phyloP scores from a whole-genome alignment of 2,888 invertebrate species.

The Euzetes globulus region DNA sequence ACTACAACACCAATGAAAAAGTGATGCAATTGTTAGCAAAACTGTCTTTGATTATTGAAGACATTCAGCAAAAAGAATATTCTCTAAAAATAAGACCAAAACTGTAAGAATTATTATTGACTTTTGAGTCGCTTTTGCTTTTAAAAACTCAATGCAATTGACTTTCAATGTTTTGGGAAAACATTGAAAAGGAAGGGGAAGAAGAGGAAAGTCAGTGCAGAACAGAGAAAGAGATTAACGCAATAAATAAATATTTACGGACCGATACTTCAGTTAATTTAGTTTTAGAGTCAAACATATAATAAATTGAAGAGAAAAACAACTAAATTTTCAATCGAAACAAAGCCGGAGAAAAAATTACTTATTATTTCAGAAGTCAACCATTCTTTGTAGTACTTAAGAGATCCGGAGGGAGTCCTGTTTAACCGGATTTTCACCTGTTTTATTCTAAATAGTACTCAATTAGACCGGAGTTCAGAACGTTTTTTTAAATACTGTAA shows the following conservation, averaged over 20 bases:
- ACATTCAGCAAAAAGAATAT: background rate
- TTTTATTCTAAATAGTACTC: slow-evolving; percentile 2
- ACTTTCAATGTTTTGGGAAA: background rate
- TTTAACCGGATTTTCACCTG: slow-evolving; percentile 8
- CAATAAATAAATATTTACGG: slow-evolving; percentile 20
- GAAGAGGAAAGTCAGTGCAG: background rate
- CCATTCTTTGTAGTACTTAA: background rate
- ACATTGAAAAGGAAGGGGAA: background rate
- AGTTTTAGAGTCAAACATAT: background rate
- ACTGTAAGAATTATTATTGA: slow-evolving; percentile 6
- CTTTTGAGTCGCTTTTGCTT: slow-evolving; percentile 3
- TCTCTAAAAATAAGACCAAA: background rate
- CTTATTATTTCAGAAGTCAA: background rate
- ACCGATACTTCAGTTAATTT: background rate
- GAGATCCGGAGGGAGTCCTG: background rate
- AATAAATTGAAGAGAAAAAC: background rate
- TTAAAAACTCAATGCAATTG: background rate
- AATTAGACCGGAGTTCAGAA: background rate
- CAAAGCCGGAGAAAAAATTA: background rate
- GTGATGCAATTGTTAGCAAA: slow-evolving; percentile 12
- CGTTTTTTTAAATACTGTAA: background rate
- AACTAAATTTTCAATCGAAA: background rate
- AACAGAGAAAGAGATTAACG: background rate
- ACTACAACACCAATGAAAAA: slow-evolving; percentile 8
- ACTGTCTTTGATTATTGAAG: slow-evolving; percentile 4